phyloP scores from a whole-genome alignment of 2,888 invertebrate species.

The Artemia sinica region DNA sequence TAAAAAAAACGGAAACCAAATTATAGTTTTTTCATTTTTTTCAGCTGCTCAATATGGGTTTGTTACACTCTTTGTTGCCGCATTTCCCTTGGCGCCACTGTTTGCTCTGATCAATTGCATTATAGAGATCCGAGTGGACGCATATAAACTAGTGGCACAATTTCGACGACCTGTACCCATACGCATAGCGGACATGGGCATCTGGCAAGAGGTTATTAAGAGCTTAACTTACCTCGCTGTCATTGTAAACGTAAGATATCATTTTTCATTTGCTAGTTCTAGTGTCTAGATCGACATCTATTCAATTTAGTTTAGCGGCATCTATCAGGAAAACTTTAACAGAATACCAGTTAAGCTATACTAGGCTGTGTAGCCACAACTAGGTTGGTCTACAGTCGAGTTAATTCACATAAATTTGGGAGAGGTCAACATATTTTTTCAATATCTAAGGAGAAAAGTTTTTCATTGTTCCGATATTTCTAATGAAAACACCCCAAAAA shows the following conservation, averaged over 20 bases:
- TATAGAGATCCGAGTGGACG: conserved; percentile 81
- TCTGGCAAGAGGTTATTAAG: conserved; percentile 74
- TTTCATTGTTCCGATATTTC: no score
- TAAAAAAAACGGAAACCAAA: no score
- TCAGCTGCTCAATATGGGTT: conserved; percentile 92
- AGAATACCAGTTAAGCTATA: no score
- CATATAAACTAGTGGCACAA: conserved; percentile 92
- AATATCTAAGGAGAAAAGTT: no score
- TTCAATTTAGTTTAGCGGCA: no score
- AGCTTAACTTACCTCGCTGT: conserved; percentile 79
- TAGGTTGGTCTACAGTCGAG: no score
- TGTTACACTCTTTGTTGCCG: conserved; percentile 88
- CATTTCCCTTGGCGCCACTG: conserved; percentile 85
- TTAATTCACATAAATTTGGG: no score
- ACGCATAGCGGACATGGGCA: conserved; percentile 78
- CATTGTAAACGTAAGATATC: conserved; percentile 52
- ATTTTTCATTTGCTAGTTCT: background rate
- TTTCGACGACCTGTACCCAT: conserved; percentile 72
- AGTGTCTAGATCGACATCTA: no score
- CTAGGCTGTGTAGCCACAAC: no score
- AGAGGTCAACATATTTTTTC: no score
- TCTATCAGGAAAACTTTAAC: no score
- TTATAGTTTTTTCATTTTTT: conserved; percentile 24
- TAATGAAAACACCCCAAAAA: no score
- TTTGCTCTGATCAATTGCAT: conserved; percentile 90